Conservation (phyloP, 2,888 invertebrate species). For the Nomada goodeniana region DNA sequence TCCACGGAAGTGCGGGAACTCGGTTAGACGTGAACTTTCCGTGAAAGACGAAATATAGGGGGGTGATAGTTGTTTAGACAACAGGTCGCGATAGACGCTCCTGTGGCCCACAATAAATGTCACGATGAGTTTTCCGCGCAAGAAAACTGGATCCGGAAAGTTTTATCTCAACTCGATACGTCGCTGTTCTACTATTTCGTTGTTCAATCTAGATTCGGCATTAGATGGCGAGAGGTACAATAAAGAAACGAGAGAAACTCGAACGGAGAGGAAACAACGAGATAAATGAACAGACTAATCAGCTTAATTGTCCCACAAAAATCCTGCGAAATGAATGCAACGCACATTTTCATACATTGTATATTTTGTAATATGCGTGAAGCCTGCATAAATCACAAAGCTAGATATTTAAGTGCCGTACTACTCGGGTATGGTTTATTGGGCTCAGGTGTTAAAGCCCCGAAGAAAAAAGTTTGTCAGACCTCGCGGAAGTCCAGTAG, state of each 20-base stretch:
- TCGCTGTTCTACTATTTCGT: not conserved
- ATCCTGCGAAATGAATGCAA: too few relatives aligned
- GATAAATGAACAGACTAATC: too few relatives aligned
- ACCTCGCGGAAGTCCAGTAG: too few relatives aligned
- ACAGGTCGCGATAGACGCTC: slow-evolving; percentile 28
- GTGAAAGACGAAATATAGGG: slow-evolving; percentile 44
- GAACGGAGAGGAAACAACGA: slow-evolving; percentile 45
- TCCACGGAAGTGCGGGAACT: slow-evolving; percentile 31
- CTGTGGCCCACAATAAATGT: slow-evolving; percentile 31
- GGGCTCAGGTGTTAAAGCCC: too few relatives aligned
- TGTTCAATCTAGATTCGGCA: slow-evolving; percentile 22
- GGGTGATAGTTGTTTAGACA: slow-evolving; percentile 36
- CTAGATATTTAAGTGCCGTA: too few relatives aligned
- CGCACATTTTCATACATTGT: too few relatives aligned
- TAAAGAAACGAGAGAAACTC: slow-evolving; percentile 45
- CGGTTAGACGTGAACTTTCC: slow-evolving; percentile 50
- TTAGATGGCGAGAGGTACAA: slow-evolving; percentile 34
- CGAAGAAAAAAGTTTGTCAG: too few relatives aligned
- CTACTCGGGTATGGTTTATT: too few relatives aligned
- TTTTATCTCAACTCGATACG: slow-evolving; percentile 8
- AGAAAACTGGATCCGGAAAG: not conserved
- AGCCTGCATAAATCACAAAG: too few relatives aligned
- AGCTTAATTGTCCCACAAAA: too few relatives aligned
- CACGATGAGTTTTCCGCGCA: slow-evolving; percentile 1
- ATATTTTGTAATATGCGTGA: too few relatives aligned